These are phyloP conservation scores for Ophion slaviceki DNA, from an alignment of 2,888 invertebrate genomes.

Conservation along the genomic window DNA sequence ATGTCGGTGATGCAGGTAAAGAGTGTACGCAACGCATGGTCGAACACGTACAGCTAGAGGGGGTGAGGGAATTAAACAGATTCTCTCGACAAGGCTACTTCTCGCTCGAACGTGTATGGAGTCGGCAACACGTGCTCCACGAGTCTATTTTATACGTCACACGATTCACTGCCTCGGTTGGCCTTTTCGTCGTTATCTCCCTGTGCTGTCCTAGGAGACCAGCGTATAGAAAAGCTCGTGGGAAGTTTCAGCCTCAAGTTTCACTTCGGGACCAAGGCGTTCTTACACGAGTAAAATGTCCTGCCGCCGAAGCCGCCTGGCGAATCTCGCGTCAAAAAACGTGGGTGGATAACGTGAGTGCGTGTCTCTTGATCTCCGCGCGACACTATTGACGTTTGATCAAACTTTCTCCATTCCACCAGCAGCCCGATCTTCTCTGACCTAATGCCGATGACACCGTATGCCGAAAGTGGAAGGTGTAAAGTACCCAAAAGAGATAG, in stretches of 20 bases:
- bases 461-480: neutral
- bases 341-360: slow-evolving; percentile 56
- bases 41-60: slow-evolving; percentile 37
- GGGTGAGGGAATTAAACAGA: slow-evolving; percentile 50
- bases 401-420: slow-evolving; percentile 31
- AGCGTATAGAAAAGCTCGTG: slow-evolving; percentile 54
- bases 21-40: slow-evolving; percentile 59
- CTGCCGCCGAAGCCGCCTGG: neutral
- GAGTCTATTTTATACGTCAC: slow-evolving; percentile 47
- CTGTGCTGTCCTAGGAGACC: slow-evolving; percentile 21
- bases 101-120: slow-evolving; percentile 32
- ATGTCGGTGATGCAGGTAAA: slow-evolving; percentile 59
- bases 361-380: slow-evolving; percentile 38
- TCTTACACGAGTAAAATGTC: slow-evolving; percentile 13
- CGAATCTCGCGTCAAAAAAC: slow-evolving; percentile 23
- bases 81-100: slow-evolving; percentile 50
- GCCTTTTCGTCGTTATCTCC: slow-evolving; percentile 57
- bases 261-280: slow-evolving; percentile 31
- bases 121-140: slow-evolving; percentile 25
- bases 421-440: neutral
- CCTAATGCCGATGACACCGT: neutral
- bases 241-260: slow-evolving; percentile 57
- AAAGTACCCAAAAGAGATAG: neutral
- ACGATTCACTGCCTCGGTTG: slow-evolving; percentile 47
- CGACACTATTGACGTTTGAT: slow-evolving; percentile 32